Conservation (phyloP, 2,888 invertebrate genomes). For the Micoletzkya japonica region DNA sequence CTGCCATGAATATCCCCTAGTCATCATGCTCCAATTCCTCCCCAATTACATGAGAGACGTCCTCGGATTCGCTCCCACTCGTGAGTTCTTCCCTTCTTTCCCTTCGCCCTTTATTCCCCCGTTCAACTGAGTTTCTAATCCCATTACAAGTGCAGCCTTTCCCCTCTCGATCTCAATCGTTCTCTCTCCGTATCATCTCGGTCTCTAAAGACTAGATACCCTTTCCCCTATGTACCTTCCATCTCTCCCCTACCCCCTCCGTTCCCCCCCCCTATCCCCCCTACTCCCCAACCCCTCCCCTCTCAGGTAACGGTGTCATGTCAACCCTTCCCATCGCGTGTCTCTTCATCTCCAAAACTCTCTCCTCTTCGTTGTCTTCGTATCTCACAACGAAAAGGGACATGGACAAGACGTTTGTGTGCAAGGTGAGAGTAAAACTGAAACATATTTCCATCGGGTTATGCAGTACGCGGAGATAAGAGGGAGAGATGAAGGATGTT, state of each 20-base stretch:
- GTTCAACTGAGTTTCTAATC: too few species aligned
- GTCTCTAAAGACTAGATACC: background rate
- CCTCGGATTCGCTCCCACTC: conserved; percentile 59
- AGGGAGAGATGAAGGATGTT: background rate
- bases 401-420: conserved; percentile 51
- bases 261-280: too few species aligned
- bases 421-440: conserved; percentile 54
- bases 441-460: background rate
- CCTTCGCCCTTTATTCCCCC: too few species aligned
- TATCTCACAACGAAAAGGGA: conserved; percentile 49
- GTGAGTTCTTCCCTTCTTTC: background rate
- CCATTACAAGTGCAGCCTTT: too few species aligned
- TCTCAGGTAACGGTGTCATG: conserved; percentile 28
- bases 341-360: conserved; percentile 57
- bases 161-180: too few species aligned
- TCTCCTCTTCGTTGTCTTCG: conserved; percentile 55
- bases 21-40: conserved; percentile 60
- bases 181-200: background rate
- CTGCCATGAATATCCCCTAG: conserved; percentile 55
- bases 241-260: too few species aligned
- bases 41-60: conserved; percentile 62
- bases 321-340: conserved; percentile 58
- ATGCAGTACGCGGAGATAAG: background rate
- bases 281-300: too few species aligned
- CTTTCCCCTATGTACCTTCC: too few species aligned